Base-by-base conservation (phyloP, 2,888 invertebrate species). In the Ceriagrion tenellum region DNA sequence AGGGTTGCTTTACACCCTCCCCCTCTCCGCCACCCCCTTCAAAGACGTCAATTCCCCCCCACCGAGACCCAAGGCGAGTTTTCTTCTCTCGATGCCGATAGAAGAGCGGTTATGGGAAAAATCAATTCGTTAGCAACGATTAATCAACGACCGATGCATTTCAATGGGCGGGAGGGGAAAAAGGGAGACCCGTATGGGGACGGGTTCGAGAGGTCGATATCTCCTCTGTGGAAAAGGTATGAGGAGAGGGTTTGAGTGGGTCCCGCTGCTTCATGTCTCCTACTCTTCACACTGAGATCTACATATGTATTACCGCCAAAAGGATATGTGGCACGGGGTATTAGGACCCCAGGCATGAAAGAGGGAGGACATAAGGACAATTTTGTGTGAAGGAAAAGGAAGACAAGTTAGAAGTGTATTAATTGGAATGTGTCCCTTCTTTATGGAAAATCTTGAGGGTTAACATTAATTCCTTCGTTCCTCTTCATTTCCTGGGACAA, bases 91-190 rank as follows among this genome's bases (percentile, higher is more conserved):
- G 81, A 81, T 81, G 81, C 81, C 81, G 81, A 81, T 81, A 81
- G 81, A 81, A 81, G 81, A 35, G 81, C 35, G 81, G 81, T 81
- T 81, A 81, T 81, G 81, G 81, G 81, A 81, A 81, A 81, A 81
- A 81, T 81, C 81, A 81, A 81, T 81, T 81, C 81, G 81, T 81
- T 81, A 81, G 81, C 81, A 81, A 81, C 81, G 81, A 81, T 81
- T 81, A 81, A 81, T 81, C 81, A 81, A 81, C 81, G 81, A 12
- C 35, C 81, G 81, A 81, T 81, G 81, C 81, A 81, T 81, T 81
- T 81, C 81, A 81, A 81, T 35, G 13, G 81, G 81, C 10, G 81
- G 12, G 74, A 74, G n/a, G n/a, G 56, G 16, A 56, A 56, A 16
- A 30, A 74, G 35, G 26, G n/a, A 81, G 16, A 35, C 30, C 30